A percentile compares a stretch with the other conserved stretches of the same genome.
Evolutionary conservation across 2,888 invertebrate species (phyloP).

Genomic region (Acronicta aceris): DNA sequence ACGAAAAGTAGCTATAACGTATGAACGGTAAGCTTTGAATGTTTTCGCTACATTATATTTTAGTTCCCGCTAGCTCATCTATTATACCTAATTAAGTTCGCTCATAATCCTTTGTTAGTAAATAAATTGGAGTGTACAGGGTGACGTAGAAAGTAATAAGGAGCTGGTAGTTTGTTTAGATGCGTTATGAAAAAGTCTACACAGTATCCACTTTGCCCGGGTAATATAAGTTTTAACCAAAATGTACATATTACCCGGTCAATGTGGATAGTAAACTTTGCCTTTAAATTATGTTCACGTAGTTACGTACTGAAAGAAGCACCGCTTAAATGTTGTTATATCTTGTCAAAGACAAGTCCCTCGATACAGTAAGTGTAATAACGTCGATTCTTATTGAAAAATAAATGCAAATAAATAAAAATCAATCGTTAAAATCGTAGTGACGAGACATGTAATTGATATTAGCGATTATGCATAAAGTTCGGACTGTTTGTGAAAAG

Average conservation of each 20-base stretch:
- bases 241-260: neutral
- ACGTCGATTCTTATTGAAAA: constrained; percentile 56
- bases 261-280: constrained; percentile 12
- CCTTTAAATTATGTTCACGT: constrained; percentile 37
- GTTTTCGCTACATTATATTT: constrained; percentile 34
- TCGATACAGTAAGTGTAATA: constrained; percentile 61
- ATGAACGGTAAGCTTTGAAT: constrained; percentile 28
- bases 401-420: constrained; percentile 46
- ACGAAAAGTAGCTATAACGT: constrained; percentile 21
- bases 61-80: constrained; percentile 53
- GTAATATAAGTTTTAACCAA: neutral
- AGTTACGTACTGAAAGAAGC: constrained; percentile 68
- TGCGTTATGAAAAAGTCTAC: constrained; percentile 18
- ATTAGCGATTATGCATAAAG: constrained; percentile 54
- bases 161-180: constrained; percentile 48
- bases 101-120: constrained; percentile 48
- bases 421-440: constrained; percentile 48
- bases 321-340: constrained; percentile 61
- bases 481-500: constrained; percentile 42
- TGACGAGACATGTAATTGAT: constrained; percentile 52
- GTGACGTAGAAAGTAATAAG: constrained; percentile 66
- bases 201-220: constrained; percentile 8
- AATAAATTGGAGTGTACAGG: constrained; percentile 71
- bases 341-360: constrained; percentile 62
- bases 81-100: constrained; percentile 40